Percentiles rank a stretch among this genome's conserved stretches.
Conservation (phyloP, 2,797 vertebrate genomes). For the Malurus splendens region DNA sequence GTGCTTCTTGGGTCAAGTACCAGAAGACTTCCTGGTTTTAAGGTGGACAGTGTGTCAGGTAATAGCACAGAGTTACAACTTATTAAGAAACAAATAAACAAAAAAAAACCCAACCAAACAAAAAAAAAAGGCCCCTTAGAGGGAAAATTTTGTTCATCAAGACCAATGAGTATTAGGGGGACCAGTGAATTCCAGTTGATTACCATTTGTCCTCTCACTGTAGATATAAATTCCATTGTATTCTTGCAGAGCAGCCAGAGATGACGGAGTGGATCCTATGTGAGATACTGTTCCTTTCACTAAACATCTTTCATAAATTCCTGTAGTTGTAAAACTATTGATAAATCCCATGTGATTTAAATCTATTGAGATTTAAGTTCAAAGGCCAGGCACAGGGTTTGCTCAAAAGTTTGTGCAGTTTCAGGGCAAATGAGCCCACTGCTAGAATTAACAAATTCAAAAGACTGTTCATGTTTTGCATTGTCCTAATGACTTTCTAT, state of each 20-base stretch:
- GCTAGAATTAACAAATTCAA: not conserved
- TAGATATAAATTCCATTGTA: not conserved
- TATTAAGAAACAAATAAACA: not conserved
- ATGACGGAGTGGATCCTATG: not conserved
- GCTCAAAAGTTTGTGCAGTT: not conserved
- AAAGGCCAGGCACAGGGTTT: not conserved
- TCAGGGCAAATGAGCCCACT: not conserved
- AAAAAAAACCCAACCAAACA: not conserved
- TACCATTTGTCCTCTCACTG: not conserved
- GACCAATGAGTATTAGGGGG: not conserved
- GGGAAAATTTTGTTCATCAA: not conserved
- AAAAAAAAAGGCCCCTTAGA: not conserved
- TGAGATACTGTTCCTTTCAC: not conserved
- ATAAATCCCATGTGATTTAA: not conserved
- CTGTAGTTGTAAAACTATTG: not conserved
- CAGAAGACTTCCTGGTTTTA: not conserved
- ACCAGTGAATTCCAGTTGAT: not conserved
- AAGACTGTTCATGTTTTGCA: not conserved
- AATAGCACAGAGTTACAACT: not conserved
- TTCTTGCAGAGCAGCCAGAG: not conserved
- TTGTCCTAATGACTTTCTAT: not conserved
- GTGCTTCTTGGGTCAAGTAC: not conserved
- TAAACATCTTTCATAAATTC: not conserved
- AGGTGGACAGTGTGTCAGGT: not conserved
- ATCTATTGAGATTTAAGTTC: not conserved